These are phyloP conservation scores for Alethe castanea DNA, from an alignment of 2,113 vertebrate species.

Conservation along the genomic window DNA sequence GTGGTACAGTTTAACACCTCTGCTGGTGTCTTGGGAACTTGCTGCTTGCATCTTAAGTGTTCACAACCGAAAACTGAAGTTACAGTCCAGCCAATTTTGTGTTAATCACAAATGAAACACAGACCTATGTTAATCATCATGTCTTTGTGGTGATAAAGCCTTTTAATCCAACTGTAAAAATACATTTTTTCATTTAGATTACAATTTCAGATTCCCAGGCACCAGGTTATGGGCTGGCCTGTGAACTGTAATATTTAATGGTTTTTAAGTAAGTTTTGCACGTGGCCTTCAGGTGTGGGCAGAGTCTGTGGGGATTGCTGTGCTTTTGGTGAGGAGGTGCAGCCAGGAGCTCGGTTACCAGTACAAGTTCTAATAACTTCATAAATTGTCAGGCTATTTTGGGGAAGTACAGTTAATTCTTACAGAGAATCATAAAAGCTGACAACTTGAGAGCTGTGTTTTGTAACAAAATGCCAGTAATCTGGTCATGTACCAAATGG, in stretches of 20 bases:
- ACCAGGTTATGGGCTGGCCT: background rate
- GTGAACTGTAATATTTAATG: background rate
- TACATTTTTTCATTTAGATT: background rate
- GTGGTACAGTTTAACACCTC: background rate
- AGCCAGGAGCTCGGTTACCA: background rate
- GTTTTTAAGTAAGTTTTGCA: background rate
- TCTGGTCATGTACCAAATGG: background rate
- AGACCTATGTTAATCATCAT: background rate
- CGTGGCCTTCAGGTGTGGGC: background rate
- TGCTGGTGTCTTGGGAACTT: background rate
- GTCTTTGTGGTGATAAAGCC: background rate
- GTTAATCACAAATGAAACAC: background rate
- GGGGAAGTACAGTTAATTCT: background rate
- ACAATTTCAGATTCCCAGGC: background rate
- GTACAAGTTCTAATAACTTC: background rate
- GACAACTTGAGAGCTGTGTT: background rate
- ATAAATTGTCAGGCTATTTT: background rate
- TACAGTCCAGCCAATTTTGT: accelerated
- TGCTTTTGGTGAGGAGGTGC: background rate
- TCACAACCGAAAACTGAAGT: background rate
- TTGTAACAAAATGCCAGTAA: background rate
- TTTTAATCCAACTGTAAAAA: background rate
- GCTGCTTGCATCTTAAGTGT: background rate
- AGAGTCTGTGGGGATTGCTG: background rate
- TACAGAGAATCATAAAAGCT: background rate